A percentile compares a stretch with the other conserved stretches of the same genome.
phyloP scores from a whole-genome alignment of 2,113 vertebrate species.

The Phalacrocorax carbo region DNA sequence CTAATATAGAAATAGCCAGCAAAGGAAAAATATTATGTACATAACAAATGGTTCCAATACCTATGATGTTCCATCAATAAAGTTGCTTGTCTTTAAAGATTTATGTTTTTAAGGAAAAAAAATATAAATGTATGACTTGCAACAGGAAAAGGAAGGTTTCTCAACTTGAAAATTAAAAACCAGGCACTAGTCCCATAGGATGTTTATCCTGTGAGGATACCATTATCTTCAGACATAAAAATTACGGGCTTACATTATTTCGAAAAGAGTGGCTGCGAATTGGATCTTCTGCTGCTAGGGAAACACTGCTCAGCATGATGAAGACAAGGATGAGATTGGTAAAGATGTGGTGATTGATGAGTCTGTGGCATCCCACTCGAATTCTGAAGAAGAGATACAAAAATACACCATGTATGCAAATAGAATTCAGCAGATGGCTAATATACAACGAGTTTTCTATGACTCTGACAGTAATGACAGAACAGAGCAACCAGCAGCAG shows the following conservation, averaged over 20 bases:
- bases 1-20: not conserved
- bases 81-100: not conserved
- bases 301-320: constrained; percentile 99
- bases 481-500: not conserved
- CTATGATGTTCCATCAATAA: not conserved
- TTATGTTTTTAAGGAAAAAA: not conserved
- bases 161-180: not conserved
- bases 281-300: constrained; percentile 95
- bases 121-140: not conserved
- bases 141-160: not conserved
- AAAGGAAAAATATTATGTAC: not conserved
- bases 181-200: not conserved
- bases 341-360: constrained; percentile 98
- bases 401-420: constrained; percentile 5
- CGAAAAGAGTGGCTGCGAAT: constrained; percentile 94
- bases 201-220: not conserved
- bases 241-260: constrained; percentile 88
- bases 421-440: not conserved
- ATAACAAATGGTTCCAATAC: not conserved
- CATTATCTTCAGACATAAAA: constrained; percentile 2
- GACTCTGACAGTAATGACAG: not conserved
- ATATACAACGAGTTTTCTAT: not conserved
- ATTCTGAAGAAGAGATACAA: constrained; percentile 77
- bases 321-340: constrained; percentile 99
- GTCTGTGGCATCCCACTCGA: constrained; percentile 92